Conservation (phyloP, 2,888 invertebrate species). For the Corbicula japonica region DNA sequence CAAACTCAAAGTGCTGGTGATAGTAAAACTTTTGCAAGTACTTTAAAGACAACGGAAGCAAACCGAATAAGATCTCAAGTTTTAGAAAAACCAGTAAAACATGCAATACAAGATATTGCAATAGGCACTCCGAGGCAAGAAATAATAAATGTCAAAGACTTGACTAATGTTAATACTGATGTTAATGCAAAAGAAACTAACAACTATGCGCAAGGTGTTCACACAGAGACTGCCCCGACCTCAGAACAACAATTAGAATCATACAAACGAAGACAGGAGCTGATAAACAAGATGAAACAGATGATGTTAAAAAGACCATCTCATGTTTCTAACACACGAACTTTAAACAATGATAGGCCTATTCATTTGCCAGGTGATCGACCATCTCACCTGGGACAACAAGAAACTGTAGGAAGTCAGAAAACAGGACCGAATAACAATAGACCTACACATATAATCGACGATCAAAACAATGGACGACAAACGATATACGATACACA, state of each 20-base stretch:
- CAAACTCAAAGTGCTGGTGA: not conserved
- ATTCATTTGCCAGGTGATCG: not conserved
- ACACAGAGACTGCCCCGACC: not conserved
- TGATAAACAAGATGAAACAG: conserved; percentile 14
- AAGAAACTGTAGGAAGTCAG: not conserved
- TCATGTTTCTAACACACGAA: not conserved
- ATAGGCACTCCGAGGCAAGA: not conserved
- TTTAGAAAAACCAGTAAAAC: not conserved
- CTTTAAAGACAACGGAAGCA: not conserved
- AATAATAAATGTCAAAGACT: not conserved
- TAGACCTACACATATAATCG: conserved; percentile 23
- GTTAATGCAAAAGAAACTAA: not conserved
- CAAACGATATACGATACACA: conserved; percentile 7
- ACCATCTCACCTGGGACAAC: conserved; percentile 1
- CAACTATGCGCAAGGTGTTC: not conserved
- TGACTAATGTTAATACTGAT: not conserved
- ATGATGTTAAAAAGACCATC: conserved; percentile 1
- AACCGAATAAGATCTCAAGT: not conserved
- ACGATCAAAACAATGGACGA: conserved; percentile 22
- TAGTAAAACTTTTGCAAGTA: not conserved
- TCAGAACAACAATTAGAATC: too few relatives aligned
- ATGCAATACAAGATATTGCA: conserved; percentile 13
- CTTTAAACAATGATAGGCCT: not conserved
- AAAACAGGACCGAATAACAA: not conserved
- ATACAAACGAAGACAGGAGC: not conserved